Conservation (phyloP, 2,888 invertebrate genomes). For the Phortica okadai region DNA sequence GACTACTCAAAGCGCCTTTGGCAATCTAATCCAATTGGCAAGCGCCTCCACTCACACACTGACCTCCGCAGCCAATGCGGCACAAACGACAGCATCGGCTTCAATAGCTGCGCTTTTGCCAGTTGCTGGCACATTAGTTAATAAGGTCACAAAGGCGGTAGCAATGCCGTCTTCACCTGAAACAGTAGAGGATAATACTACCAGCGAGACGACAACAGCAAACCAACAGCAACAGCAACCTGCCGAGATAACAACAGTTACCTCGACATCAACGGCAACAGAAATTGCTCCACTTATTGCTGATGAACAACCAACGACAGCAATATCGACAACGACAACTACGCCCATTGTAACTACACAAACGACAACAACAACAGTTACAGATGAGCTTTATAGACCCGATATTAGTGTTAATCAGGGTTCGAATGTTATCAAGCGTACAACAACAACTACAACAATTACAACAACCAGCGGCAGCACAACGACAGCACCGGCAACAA, state of each 20-base stretch:
- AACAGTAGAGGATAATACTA: conserved; percentile 34
- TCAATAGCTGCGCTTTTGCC: conserved; percentile 61
- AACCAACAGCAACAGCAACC: conserved; percentile 36
- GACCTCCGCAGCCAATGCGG: conserved; percentile 61
- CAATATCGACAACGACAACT: conserved; percentile 40
- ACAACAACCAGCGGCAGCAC: conserved; percentile 56
- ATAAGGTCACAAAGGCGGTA: conserved; percentile 53
- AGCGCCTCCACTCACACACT: conserved; percentile 71
- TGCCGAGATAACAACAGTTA: conserved; percentile 40
- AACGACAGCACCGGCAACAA: conserved; percentile 53
- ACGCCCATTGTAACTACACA: conserved; percentile 19
- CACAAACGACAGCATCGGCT: conserved; percentile 62
- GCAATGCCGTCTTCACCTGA: conserved; percentile 38
- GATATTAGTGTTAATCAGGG: conserved; percentile 49
- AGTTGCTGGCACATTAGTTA: conserved; percentile 59
- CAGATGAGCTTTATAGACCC: conserved; percentile 56
- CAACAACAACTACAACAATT: conserved; percentile 66
- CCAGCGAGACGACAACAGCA: conserved; percentile 40
- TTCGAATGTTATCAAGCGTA: conserved; percentile 58
- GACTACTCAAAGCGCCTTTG: conserved; percentile 63
- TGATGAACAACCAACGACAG: conserved; percentile 17
- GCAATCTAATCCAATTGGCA: conserved; percentile 73
- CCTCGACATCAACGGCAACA: neutral
- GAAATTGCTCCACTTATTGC: neutral
- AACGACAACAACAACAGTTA: conserved; percentile 55